Conservation (phyloP, 2,888 invertebrate species). For the Watsonalla cultraria region DNA sequence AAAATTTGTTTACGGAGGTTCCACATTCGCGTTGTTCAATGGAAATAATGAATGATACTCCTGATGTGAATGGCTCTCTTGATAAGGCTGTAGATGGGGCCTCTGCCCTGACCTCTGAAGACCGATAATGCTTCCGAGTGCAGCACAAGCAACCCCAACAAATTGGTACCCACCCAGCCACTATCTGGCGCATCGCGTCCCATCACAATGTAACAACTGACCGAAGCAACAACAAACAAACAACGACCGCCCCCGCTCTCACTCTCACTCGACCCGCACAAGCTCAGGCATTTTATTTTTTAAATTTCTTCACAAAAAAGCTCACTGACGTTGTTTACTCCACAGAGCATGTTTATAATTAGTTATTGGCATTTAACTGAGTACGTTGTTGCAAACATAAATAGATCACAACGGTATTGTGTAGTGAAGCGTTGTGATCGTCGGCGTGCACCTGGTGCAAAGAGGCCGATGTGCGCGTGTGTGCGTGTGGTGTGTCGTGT, state of each 20-base stretch:
- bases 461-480: background rate
- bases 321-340: slow-evolving; percentile 16
- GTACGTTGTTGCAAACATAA: slow-evolving; percentile 26
- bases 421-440: background rate
- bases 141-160: too few species aligned
- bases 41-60: too few species aligned
- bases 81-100: too few species aligned
- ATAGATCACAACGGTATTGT: slow-evolving; percentile 26
- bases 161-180: too few species aligned
- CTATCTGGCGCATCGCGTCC: too few species aligned
- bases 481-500: slow-evolving; percentile 9
- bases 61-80: too few species aligned
- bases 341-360: slow-evolving; percentile 41
- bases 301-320: slow-evolving; percentile 13
- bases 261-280: slow-evolving; percentile 3
- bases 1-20: too few species aligned
- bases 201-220: background rate
- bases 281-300: too few species aligned
- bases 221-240: slow-evolving; percentile 13
- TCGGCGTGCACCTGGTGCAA: background rate
- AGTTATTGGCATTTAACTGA: slow-evolving; percentile 39
- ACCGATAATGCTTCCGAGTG: too few species aligned
- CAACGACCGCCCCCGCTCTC: slow-evolving; percentile 7
- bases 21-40: too few species aligned
- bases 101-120: too few species aligned